Evolutionary conservation across 2,113 vertebrate genomes (phyloP).

Genomic region (Sebastes fasciatus): DNA sequence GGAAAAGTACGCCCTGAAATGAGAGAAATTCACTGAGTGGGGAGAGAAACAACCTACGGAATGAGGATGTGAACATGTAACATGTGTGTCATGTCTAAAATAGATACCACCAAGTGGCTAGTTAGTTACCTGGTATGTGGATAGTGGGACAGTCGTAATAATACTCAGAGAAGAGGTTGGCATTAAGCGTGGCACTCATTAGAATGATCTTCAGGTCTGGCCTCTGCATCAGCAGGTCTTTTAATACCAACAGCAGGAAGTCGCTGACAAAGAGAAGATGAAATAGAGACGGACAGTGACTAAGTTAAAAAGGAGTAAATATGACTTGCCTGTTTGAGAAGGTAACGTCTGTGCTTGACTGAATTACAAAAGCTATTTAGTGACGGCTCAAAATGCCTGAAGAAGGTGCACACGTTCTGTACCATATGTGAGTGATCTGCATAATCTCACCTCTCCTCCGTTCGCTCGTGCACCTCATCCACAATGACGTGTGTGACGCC

Average conservation of each 20-base stretch:
- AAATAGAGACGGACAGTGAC: not conserved
- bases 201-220: constrained; percentile 92
- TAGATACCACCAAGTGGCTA: not conserved
- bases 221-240: constrained; percentile 91
- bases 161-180: constrained; percentile 95
- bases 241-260: constrained; percentile 95
- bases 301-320: not conserved
- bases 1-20: constrained; percentile 91
- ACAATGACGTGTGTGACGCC: constrained; percentile 93
- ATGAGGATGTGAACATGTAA: not conserved
- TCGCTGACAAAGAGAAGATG: constrained; percentile 84
- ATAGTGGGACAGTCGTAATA: constrained; percentile 90
- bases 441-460: constrained; percentile 92
- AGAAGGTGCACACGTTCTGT: not conserved
- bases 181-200: constrained; percentile 98
- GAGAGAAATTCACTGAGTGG: not conserved
- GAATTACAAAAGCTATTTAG: not conserved
- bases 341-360: not conserved
- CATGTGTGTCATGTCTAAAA: not conserved
- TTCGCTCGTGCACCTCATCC: constrained; percentile 97
- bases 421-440: not conserved
- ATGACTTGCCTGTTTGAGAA: not conserved
- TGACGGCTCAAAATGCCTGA: not conserved
- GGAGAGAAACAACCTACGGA: not conserved
- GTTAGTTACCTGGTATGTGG: constrained; percentile 92